Evolutionary conservation across 2,888 invertebrate genomes (phyloP).

Genomic region (Caenorhabditis macrosperma): DNA sequence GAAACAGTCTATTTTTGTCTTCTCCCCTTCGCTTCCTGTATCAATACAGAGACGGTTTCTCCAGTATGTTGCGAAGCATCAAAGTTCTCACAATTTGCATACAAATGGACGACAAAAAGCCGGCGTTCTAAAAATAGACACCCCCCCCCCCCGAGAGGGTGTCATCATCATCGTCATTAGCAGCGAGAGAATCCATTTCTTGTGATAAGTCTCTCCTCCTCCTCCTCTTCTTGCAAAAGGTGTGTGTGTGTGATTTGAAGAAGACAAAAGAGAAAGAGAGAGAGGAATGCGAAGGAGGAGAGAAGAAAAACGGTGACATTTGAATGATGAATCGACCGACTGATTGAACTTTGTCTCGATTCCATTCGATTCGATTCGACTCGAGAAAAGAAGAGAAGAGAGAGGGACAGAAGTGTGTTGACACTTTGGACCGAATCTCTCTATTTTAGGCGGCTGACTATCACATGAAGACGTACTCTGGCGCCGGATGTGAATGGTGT

Average conservation of each 20-base stretch:
- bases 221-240: no score
- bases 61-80: no score
- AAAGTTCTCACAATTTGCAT: slow-evolving; percentile 3
- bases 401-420: slow-evolving; percentile 19
- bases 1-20: slow-evolving; percentile 40
- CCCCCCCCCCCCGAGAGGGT: no score
- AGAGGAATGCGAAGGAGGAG: neutral
- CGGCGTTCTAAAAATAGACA: no score
- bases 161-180: no score
- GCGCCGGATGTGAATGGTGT: neutral
- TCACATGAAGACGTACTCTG: slow-evolving; percentile 13
- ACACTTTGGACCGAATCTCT: slow-evolving; percentile 32
- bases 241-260: slow-evolving; percentile 17
- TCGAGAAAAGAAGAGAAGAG: neutral
- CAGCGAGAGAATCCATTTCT: no score
- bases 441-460: slow-evolving; percentile 15
- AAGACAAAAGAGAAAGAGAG: slow-evolving; percentile 7
- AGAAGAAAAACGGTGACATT: slow-evolving; percentile 16
- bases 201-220: no score
- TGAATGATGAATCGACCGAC: slow-evolving; percentile 37
- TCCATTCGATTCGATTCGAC: neutral
- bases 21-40: slow-evolving; percentile 5
- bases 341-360: slow-evolving; percentile 30
- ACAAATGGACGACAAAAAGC: no score
- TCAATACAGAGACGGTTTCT: neutral